phyloP scores from a whole-genome alignment of 2,797 vertebrate genomes.

The Percopsis omiscomaycus region DNA sequence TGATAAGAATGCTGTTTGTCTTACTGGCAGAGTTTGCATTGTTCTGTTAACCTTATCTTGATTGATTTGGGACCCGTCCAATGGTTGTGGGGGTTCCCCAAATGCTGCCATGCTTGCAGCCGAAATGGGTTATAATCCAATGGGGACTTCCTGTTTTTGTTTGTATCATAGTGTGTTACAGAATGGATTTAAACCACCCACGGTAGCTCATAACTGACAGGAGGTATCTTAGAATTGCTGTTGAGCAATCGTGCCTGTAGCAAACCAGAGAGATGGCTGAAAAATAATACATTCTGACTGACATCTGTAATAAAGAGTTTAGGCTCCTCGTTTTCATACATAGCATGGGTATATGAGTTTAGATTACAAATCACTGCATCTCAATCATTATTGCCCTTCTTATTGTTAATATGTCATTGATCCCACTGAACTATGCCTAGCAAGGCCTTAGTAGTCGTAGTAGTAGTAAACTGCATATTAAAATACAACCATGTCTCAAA shows the following conservation, averaged over 20 bases:
- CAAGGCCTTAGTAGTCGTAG: too few relatives aligned
- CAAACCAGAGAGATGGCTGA: too few relatives aligned
- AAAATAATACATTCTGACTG: not conserved
- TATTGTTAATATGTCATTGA: not conserved
- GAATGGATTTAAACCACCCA: too few relatives aligned
- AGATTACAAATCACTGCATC: constrained; percentile 60
- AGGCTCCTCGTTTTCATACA: constrained; percentile 29
- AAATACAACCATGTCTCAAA: not conserved
- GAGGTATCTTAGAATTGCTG: too few relatives aligned
- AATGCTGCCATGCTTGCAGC: constrained; percentile 24
- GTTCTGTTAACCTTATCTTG: constrained; percentile 30
- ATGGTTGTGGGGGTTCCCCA: not conserved
- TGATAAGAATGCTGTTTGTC: constrained; percentile 12
- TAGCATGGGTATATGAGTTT: constrained; percentile 42
- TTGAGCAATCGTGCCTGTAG: too few relatives aligned
- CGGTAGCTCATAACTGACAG: too few relatives aligned
- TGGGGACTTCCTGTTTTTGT: constrained; percentile 34
- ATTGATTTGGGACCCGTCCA: constrained; percentile 35
- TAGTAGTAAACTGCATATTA: too few relatives aligned
- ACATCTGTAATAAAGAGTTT: not conserved
- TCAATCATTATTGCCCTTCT: constrained; percentile 29
- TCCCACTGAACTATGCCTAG: not conserved
- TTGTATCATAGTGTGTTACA: constrained; percentile 26
- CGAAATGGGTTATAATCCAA: constrained; percentile 25
- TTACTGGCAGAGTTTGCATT: constrained; percentile 4